phyloP scores from a whole-genome alignment of 2,888 invertebrate genomes.

The Mesoligia furuncula region DNA sequence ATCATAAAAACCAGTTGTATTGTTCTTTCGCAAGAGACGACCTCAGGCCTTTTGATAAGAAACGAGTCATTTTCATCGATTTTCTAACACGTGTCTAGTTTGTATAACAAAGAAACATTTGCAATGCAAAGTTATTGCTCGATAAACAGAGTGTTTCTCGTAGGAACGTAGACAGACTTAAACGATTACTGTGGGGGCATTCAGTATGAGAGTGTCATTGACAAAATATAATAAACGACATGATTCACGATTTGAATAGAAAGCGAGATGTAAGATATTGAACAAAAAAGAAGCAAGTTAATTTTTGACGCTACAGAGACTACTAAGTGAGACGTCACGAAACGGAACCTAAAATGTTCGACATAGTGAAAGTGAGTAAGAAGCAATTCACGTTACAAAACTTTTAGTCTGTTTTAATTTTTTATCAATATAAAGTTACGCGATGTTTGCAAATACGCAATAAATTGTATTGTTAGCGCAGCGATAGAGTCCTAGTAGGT shows the following conservation, averaged over 20 bases:
- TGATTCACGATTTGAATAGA: slow-evolving; percentile 78
- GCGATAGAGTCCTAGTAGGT: slow-evolving; percentile 18
- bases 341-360: slow-evolving; percentile 83
- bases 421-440: slow-evolving; percentile 64
- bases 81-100: slow-evolving; percentile 78
- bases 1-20: slow-evolving; percentile 87
- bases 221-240: slow-evolving; percentile 68
- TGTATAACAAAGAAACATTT: slow-evolving; percentile 71
- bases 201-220: slow-evolving; percentile 46
- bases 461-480: slow-evolving; percentile 37
- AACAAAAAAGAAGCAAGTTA: slow-evolving; percentile 70
- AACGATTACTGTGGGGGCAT: slow-evolving; percentile 56
- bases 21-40: slow-evolving; percentile 85
- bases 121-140: slow-evolving; percentile 72
- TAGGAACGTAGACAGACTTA: slow-evolving; percentile 51
- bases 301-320: slow-evolving; percentile 76
- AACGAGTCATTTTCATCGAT: slow-evolving; percentile 78
- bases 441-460: slow-evolving; percentile 56
- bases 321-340: slow-evolving; percentile 77
- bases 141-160: slow-evolving; percentile 67
- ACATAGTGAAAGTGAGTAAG: slow-evolving; percentile 85
- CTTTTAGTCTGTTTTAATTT: slow-evolving; percentile 67
- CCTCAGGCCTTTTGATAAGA: slow-evolving; percentile 82
- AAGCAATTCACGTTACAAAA: slow-evolving; percentile 81
- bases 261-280: slow-evolving; percentile 76